Conservation (phyloP, 2,113 vertebrate genomes). For the Synodontis membranacea region DNA sequence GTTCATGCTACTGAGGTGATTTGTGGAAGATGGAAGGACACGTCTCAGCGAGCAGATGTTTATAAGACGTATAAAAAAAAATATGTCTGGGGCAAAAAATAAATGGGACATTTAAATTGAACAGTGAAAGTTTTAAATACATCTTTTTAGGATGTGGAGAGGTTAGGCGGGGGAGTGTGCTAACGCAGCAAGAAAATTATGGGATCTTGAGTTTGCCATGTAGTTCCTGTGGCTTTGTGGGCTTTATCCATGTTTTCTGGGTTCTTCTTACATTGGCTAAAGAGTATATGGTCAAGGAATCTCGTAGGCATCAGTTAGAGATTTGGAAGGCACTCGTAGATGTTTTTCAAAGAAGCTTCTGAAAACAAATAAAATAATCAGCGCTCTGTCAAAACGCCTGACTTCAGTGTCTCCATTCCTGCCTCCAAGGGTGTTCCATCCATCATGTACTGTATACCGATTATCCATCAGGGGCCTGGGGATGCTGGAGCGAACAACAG, state of each 20-base stretch:
- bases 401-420: neutral
- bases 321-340: neutral
- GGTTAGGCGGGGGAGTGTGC: neutral
- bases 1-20: constrained; percentile 4
- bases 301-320: neutral
- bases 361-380: neutral
- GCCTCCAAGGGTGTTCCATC: neutral
- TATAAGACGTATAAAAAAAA: neutral
- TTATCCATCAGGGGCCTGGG: too few relatives aligned
- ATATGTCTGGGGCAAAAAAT: neutral
- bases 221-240: neutral
- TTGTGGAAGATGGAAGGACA: neutral
- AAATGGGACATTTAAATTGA: neutral
- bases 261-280: neutral
- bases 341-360: neutral
- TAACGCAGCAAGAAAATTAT: neutral
- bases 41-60: constrained; percentile 8
- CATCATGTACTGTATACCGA: too few relatives aligned
- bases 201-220: neutral
- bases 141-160: neutral
- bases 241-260: neutral
- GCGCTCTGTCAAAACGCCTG: neutral
- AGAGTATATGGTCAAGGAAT: neutral
- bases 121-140: neutral
- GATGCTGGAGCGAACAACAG: too few relatives aligned